Percentiles rank a stretch among this genome's conserved stretches.
Evolutionary conservation across 2,888 invertebrate species (phyloP).

Genomic region (Calliphora vomitoria): DNA sequence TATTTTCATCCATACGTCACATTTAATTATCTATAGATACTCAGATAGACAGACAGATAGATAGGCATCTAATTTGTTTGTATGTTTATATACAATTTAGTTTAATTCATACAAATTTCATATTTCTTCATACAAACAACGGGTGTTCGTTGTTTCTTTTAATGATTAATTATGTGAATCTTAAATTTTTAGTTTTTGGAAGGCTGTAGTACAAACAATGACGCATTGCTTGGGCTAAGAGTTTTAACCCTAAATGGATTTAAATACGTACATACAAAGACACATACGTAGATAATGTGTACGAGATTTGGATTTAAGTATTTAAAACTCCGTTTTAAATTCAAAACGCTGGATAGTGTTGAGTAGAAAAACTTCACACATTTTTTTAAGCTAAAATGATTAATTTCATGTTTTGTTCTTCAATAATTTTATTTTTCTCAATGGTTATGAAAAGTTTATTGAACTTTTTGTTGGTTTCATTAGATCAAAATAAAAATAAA

Average conservation of each 20-base stretch:
- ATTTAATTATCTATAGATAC: too few species aligned
- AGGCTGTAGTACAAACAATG: neutral
- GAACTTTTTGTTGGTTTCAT: slow-evolving; percentile 18
- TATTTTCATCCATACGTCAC: too few species aligned
- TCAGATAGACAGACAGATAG: too few species aligned
- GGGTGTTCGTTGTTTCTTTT: neutral
- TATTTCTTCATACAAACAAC: neutral
- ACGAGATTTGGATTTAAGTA: too few species aligned
- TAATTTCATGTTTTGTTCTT: neutral
- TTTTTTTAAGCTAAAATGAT: neutral
- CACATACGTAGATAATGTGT: too few species aligned
- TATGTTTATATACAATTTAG: too few species aligned
- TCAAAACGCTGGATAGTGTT: neutral
- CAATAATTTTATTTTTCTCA: neutral
- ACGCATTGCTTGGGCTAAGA: neutral
- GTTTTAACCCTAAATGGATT: too few species aligned
- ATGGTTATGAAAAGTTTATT: slow-evolving; percentile 6
- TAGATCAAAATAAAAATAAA: neutral
- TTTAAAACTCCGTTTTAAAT: too few species aligned
- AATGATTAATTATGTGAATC: slow-evolving; percentile 31
- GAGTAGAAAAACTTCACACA: neutral
- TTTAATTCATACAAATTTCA: neutral
- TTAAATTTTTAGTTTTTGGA: neutral
- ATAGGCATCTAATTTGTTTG: too few species aligned
- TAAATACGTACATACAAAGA: too few species aligned